A percentile compares a stretch with the other conserved stretches of the same genome.
Evolutionary conservation across 1,140 invertebrate species (phyloP).

Genomic region (Holotrichia oblita): DNA sequence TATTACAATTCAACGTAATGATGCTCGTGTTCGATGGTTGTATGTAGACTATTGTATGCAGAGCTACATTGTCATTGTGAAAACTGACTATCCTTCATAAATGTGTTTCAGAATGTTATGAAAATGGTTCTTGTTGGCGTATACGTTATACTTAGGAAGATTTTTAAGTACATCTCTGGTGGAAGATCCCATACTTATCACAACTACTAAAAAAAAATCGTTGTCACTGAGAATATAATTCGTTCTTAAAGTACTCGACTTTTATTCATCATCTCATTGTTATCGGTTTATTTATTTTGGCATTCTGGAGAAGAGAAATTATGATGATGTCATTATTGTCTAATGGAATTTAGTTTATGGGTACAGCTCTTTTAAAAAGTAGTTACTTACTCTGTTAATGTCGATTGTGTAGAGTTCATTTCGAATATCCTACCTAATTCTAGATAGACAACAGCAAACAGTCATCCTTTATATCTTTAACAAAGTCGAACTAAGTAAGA

Average conservation of each 20-base stretch:
- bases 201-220: not conserved
- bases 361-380: too few species aligned
- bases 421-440: too few species aligned
- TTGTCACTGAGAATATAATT: not conserved
- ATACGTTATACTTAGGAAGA: too few species aligned
- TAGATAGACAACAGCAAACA: too few species aligned
- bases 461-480: too few species aligned
- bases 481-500: too few species aligned
- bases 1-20: not conserved
- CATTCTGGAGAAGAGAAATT: not conserved
- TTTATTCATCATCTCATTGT: not conserved
- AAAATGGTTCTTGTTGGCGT: not conserved
- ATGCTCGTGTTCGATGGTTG: not conserved
- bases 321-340: too few species aligned
- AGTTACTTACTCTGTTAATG: too few species aligned
- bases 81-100: too few species aligned
- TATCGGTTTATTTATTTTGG: not conserved
- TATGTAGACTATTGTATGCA: constrained; percentile 7
- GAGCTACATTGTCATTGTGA: not conserved
- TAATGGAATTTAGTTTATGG: too few species aligned
- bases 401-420: too few species aligned
- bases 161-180: not conserved
- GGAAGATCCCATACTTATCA: not conserved
- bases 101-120: not conserved
- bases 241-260: too few species aligned